Evolutionary conservation across 2,888 invertebrate species (phyloP).

Genomic region (Caenorhabditis doughertyi): DNA sequence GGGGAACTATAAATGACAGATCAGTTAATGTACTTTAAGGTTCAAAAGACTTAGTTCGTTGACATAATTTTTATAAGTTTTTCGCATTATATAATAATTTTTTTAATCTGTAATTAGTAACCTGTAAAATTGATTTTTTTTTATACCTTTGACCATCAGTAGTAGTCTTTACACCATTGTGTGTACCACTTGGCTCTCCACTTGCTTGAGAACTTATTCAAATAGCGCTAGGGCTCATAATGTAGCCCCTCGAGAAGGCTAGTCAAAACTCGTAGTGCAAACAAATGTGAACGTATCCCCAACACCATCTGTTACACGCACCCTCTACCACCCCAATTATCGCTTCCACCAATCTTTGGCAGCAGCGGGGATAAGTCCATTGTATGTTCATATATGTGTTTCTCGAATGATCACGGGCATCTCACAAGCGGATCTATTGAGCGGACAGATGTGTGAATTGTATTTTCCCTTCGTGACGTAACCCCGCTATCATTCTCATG

Average conservation of each 20-base stretch:
- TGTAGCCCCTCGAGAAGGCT: neutral
- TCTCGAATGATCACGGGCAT: conserved; percentile 13
- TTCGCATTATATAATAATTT: no score
- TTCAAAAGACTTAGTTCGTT: no score
- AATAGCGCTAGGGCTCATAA: neutral
- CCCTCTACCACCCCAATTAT: conserved; percentile 30
- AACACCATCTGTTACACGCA: conserved; percentile 34
- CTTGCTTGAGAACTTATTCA: no score
- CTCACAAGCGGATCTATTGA: neutral
- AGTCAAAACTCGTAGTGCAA: conserved; percentile 2
- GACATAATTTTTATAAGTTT: no score
- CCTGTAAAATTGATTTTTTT: no score
- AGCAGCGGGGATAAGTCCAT: conserved; percentile 7
- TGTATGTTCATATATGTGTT: neutral
- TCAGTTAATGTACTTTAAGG: no score
- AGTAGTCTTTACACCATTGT: no score
- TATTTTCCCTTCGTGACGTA: neutral
- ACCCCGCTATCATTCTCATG: neutral
- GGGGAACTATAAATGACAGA: no score
- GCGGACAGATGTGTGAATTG: neutral
- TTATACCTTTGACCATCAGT: no score
- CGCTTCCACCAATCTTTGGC: conserved; percentile 15
- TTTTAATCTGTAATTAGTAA: no score
- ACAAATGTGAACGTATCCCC: conserved; percentile 32
- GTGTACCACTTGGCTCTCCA: no score